Base-by-base conservation (phyloP, 2,888 invertebrate species). In the Callyntrura sp. region DNA sequence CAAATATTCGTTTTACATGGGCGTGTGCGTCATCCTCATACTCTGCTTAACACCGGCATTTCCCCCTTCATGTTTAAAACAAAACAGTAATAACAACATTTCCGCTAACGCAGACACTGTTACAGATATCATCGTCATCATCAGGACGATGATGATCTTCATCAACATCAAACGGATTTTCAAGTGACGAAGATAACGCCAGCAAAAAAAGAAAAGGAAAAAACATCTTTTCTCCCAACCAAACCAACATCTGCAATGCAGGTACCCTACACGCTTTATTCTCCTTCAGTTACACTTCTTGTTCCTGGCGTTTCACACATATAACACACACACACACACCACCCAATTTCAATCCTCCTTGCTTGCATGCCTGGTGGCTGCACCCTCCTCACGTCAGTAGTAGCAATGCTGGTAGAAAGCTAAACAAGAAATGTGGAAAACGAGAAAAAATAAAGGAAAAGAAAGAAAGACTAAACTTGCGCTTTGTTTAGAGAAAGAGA, bases 201-300 rank as follows among this genome's bases (percentile, higher is more conserved):
- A 76, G 76, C 25, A 68, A n/a, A n/a, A n/a, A n/a, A n/a, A 68
- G 35, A 4, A 12, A n/a, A n/a, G n/a, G n/a, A n/a, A n/a, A 78
- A 57, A 11, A n/a, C 35, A 55, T 20, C n/a, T 55, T 57, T 14
- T 28, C 51, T 55, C 35, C 28, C 17, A 57, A 48, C 48, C 48
- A 73, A 73, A 45, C 73, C 45, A 85, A 73, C 85, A 85, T 85
- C 85, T 85, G 85, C 85, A 85, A 73, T 85, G 85, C 85, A 85
- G 85, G 85, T 85, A 85, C 85, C 85, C 85, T 85, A 85, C 35
- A 73, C 57, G 48, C 23, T n/a, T 43, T n/a, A 55, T 11, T 14
- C 60, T 43, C 79, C 17, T n/a, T 51, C 28, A 57, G 11, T 51
- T 51, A 45, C 57, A 62, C 35, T 62, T 62, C n/a, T n/a, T n/a